Percentiles rank a stretch among this genome's conserved stretches.
Conservation (phyloP, 2,888 invertebrate genomes). For the Drosophila borborema region DNA sequence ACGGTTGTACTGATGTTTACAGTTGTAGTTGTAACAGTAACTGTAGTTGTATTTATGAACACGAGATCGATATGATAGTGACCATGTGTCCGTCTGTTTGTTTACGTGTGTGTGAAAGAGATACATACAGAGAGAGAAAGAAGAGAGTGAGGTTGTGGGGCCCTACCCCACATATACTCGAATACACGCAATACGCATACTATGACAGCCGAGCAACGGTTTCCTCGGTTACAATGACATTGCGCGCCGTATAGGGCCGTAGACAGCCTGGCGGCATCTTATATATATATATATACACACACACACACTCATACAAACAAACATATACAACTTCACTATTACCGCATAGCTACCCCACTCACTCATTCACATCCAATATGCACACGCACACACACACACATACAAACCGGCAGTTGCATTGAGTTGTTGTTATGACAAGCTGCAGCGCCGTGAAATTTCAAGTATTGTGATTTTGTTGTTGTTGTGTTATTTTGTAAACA, state of each 20-base stretch:
- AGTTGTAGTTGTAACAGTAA: conserved; percentile 35
- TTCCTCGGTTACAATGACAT: conserved; percentile 74
- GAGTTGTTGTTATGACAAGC: conserved; percentile 45
- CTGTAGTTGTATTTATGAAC: conserved; percentile 57
- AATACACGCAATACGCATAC: conserved; percentile 26
- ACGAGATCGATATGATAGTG: conserved; percentile 74
- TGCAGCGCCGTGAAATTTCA: conserved; percentile 24
- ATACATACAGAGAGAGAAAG: not conserved
- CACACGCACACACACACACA: conserved; percentile 9
- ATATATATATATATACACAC: conserved; percentile 20
- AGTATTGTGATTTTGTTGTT: conserved; percentile 25
- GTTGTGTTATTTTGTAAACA: conserved; percentile 48
- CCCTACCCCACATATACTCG: conserved; percentile 32
- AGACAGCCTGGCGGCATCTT: conserved; percentile 74
- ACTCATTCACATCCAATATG: conserved; percentile 10
- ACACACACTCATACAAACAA: conserved; percentile 7
- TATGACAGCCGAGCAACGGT: conserved; percentile 52
- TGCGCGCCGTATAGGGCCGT: conserved; percentile 64
- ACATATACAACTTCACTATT: conserved; percentile 63
- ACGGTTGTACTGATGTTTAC: conserved; percentile 40
- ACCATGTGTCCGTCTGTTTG: conserved; percentile 62
- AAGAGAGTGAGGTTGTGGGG: conserved; percentile 33
- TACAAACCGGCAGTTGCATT: conserved; percentile 44
- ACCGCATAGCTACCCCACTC: conserved; percentile 63
- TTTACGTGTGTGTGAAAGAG: conserved; percentile 34